Percentiles rank a stretch among this genome's conserved stretches.
Evolutionary conservation across 2,888 invertebrate genomes (phyloP).

Genomic region (Gryllus longicercus): DNA sequence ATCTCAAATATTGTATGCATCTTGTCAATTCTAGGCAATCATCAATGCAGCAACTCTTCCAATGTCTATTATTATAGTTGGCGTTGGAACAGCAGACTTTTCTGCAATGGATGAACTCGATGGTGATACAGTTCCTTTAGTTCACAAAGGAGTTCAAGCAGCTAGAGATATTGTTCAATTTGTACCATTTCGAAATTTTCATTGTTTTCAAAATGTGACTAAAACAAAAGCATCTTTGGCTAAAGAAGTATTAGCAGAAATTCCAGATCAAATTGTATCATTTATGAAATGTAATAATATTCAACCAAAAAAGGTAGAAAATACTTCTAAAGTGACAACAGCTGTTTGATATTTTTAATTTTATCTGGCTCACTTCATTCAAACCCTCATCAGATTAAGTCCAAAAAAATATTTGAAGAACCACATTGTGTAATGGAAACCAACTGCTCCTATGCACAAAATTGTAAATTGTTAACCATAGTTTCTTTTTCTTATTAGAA

Average conservation of each 20-base stretch:
- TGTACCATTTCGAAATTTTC: constrained; percentile 48
- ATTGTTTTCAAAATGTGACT: constrained; percentile 40
- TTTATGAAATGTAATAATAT: constrained; percentile 49
- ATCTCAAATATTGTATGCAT: neutral
- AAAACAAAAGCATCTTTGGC: constrained; percentile 47
- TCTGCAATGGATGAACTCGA: constrained; percentile 59
- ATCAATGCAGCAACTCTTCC: constrained; percentile 54
- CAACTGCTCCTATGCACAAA: too few species aligned
- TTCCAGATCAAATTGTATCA: constrained; percentile 52
- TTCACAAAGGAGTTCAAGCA: constrained; percentile 47
- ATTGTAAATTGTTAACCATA: too few species aligned
- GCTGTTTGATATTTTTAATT: too few species aligned
- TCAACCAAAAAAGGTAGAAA: constrained; percentile 35
- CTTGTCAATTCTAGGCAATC: constrained; percentile 45
- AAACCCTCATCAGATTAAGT: too few species aligned
- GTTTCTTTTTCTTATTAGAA: too few species aligned
- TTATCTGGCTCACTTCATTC: too few species aligned
- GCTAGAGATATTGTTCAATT: constrained; percentile 58
- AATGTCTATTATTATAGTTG: constrained; percentile 60
- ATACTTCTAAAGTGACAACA: too few species aligned
- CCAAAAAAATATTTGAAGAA: too few species aligned
- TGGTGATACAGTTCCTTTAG: constrained; percentile 50
- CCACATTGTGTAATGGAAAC: too few species aligned
- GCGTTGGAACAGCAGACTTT: constrained; percentile 60
- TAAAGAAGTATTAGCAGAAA: constrained; percentile 57